Base-by-base conservation (phyloP, 2,888 invertebrate genomes). In the Drosophila helvetica region DNA sequence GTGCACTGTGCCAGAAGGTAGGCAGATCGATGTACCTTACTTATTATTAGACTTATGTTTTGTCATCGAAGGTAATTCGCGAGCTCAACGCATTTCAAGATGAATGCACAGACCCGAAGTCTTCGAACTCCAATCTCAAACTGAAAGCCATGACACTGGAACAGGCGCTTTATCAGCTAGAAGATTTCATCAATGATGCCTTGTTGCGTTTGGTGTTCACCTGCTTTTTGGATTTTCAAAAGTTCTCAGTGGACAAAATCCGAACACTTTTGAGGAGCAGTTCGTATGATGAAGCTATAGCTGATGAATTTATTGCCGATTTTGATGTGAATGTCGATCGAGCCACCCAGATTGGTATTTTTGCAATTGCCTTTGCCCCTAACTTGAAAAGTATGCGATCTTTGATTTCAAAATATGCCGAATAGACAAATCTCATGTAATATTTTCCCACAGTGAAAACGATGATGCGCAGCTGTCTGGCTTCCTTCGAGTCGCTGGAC, bases 241-340 rank as follows among this genome's bases (percentile, higher is more conserved):
- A 84, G 55, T 80, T 91, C 42, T 91, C 92, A 0, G 78, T 92
- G 6, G 85, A 90, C 46, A 90, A 87, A 61, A 74, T 92, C 25
- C 88, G 90, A 10, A 74, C 71, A 10, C 64, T 84, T 9, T 72
- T 91, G 19, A 58, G 72, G 7, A 47, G 63, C 18, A 54, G 64
- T 19, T 33, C 61, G 3, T 74, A 56, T 6, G 80, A 89, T 19
- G 88, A 89, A 46, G 53, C 79, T 0, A 57, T 63, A 0, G 75
- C 89, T 0, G 92, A 92, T 74, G 90, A 90, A 38, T 73, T 86
- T 3, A 91, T 92, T 61, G 91, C 91, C 1, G 91, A 91, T 67
- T 92, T 92, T 64, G 92, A 92, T 86, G 89, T 91, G 0, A 91
- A 92, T 62, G 74, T 91, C 3, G 92, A 92, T 79, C 88, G 92